Evolutionary conservation across 1,140 invertebrate genomes (phyloP).

Genomic region (Drosophila ambigua): DNA sequence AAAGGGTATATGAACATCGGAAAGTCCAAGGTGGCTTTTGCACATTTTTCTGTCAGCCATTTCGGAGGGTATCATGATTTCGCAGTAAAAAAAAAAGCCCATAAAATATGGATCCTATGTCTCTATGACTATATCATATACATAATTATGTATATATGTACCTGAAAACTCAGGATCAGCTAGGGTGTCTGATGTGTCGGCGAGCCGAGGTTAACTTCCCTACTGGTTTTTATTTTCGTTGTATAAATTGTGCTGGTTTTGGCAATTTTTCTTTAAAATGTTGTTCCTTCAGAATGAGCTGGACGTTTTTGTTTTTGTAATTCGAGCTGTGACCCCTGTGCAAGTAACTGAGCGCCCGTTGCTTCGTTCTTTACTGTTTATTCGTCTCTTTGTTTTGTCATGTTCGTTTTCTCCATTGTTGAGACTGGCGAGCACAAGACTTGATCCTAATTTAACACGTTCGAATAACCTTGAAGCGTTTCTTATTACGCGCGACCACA

Average conservation of each 20-base stretch:
- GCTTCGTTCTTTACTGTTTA: slow-evolving; percentile 61
- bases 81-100: too few species aligned
- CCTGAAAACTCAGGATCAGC: too few species aligned
- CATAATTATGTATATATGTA: too few species aligned
- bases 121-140: too few species aligned
- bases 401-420: slow-evolving; percentile 73
- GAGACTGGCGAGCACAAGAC: slow-evolving; percentile 55
- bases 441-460: slow-evolving; percentile 81
- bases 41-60: too few species aligned
- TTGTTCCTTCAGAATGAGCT: slow-evolving; percentile 47
- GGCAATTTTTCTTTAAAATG: slow-evolving; percentile 40
- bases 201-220: too few species aligned
- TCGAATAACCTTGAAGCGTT: slow-evolving; percentile 82
- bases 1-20: too few species aligned
- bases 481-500: slow-evolving; percentile 77
- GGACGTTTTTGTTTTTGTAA: slow-evolving; percentile 69
- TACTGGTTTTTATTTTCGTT: slow-evolving; percentile 21
- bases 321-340: slow-evolving; percentile 66
- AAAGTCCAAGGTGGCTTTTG: too few species aligned
- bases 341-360: slow-evolving; percentile 67
- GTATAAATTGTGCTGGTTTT: slow-evolving; percentile 56
- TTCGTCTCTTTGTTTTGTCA: slow-evolving; percentile 76
- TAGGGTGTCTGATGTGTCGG: too few species aligned
- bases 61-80: too few species aligned
- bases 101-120: too few species aligned